phyloP scores from a whole-genome alignment of 2,113 vertebrate genomes.

The Collichthys lucidus region DNA sequence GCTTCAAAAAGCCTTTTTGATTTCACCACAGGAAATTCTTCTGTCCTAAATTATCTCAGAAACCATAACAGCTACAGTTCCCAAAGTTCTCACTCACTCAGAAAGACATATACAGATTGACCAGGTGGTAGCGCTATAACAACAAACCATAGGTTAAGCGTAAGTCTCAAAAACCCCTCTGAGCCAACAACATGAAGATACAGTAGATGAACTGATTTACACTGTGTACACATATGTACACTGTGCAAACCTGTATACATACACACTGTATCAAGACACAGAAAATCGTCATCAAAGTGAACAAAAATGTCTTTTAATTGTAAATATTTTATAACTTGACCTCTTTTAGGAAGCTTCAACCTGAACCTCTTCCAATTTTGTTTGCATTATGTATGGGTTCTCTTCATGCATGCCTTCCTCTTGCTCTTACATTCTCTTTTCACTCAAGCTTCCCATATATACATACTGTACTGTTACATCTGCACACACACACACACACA shows the following conservation, averaged over 20 bases:
- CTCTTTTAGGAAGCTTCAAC: slow-evolving; percentile 14
- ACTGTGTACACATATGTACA: neutral
- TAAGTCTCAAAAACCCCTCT: no score
- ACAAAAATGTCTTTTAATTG: slow-evolving; percentile 26
- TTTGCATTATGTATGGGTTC: slow-evolving; percentile 44
- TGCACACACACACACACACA: slow-evolving; percentile 21
- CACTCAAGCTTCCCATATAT: neutral
- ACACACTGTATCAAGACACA: neutral
- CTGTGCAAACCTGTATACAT: neutral
- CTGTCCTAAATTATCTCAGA: no score
- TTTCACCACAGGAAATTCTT: neutral
- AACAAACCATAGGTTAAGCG: no score
- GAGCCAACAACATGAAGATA: no score
- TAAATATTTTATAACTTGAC: slow-evolving; percentile 47
- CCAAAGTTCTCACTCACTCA: no score
- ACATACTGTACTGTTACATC: neutral
- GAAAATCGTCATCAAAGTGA: neutral
- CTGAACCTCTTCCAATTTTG: slow-evolving; percentile 2
- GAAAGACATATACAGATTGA: no score
- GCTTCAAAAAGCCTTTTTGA: neutral
- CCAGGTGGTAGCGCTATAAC: no score
- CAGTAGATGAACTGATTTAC: neutral
- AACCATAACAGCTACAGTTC: no score
- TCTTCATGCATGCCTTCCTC: slow-evolving; percentile 2
- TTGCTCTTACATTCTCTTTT: neutral